These are phyloP conservation scores for Ispidina picta DNA, from an alignment of 2,797 vertebrate species.

Conservation along the genomic window DNA sequence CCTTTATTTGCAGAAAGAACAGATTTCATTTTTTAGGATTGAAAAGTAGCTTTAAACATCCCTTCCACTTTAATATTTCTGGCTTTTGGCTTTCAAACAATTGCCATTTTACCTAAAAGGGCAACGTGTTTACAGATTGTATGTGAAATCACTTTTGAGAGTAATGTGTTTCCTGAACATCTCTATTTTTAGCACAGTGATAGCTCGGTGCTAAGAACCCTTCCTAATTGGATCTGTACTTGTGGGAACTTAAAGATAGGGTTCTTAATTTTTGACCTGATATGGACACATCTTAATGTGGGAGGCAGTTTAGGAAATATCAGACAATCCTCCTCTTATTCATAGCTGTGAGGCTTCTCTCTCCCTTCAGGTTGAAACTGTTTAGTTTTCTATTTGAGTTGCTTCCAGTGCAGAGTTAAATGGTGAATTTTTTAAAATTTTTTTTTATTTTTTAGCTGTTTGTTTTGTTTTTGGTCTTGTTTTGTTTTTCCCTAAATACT, in stretches of 20 bases:
- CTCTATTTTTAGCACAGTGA: conserved; percentile 30
- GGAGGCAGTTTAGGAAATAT: not conserved
- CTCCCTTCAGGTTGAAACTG: not conserved
- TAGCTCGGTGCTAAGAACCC: conserved; percentile 50
- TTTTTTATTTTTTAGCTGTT: not conserved
- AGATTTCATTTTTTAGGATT: not conserved
- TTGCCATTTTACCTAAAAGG: conserved; percentile 48
- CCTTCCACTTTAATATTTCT: not conserved
- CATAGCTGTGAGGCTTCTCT: not conserved
- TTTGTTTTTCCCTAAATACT: not conserved
- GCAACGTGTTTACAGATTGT: not conserved
- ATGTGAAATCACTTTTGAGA: conserved; percentile 25
- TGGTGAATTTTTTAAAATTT: not conserved
- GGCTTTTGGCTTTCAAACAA: conserved; percentile 12
- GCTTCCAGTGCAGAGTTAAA: not conserved
- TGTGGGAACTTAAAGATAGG: conserved; percentile 45
- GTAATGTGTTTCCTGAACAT: conserved; percentile 29
- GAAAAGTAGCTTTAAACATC: not conserved
- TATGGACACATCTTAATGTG: not conserved
- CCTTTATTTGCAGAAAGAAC: not conserved
- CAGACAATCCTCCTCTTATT: not conserved
- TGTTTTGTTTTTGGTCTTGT: no score
- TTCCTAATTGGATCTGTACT: conserved; percentile 54
- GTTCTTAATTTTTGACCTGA: conserved; percentile 13
- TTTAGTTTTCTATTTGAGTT: not conserved